A percentile compares a stretch with the other conserved stretches of the same genome.
Evolutionary conservation across 35 echinoderm and acorn worm genomes (phyloP).

Genomic region (Ptychodera flava): DNA sequence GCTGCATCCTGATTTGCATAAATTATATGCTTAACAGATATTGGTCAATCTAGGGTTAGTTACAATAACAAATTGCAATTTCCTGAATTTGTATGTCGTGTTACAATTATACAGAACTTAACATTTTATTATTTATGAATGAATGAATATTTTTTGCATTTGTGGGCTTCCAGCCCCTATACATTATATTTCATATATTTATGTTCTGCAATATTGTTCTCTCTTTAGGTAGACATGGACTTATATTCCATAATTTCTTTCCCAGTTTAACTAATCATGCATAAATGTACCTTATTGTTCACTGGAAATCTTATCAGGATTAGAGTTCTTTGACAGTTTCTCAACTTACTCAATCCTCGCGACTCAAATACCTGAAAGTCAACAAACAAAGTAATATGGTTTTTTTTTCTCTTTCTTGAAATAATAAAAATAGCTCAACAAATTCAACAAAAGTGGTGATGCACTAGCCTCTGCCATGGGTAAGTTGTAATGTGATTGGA

Average conservation of each 20-base stretch:
- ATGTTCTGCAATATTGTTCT: no score
- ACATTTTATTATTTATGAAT: neutral
- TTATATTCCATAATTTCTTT: no score
- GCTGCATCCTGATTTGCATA: neutral
- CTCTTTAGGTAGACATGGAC: no score
- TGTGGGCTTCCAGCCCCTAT: no score
- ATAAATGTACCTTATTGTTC: no score
- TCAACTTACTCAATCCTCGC: neutral
- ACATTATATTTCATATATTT: no score
- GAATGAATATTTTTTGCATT: neutral
- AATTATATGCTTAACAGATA: neutral
- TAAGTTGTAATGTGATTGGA: no score
- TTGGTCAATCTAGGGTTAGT: neutral
- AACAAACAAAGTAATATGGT: neutral
- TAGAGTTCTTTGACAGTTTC: neutral
- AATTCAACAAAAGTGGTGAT: constrained; percentile 39
- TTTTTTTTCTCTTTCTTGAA: neutral
- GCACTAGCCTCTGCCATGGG: constrained; percentile 62
- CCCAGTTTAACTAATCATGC: no score
- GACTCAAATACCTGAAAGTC: neutral
- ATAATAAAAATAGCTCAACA: constrained; percentile 27
- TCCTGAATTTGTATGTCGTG: neutral
- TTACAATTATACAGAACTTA: neutral
- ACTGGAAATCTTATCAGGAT: neutral
- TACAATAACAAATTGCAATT: neutral